Evolutionary conservation across 2,888 invertebrate species (phyloP), one percentile per base, ranked within the genome.

Genomic region (Hedychridium roseum): DNA sequence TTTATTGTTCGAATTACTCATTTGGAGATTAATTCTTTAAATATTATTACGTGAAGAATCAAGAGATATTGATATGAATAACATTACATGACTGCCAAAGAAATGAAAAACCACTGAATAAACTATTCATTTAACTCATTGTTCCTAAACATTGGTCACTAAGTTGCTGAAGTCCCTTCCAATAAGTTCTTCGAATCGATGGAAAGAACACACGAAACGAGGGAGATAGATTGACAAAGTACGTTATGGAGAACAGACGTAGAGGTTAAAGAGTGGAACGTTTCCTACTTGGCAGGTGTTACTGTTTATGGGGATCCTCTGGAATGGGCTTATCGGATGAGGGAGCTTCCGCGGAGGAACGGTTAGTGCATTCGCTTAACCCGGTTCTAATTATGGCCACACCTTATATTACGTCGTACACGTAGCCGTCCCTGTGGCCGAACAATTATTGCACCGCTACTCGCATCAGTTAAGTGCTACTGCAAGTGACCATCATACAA

Each of bases 401-500:
- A 35, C 32, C 32, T 31, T 49, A 17, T 46, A 43, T 53, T 50
- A 50, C 48, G 39, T 46, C 42, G 28, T n/a, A n/a, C n/a, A n/a
- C n/a, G n/a, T 23, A 6, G 9, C 23, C 23, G 23, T 9, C 5
- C 9, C 9, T 9, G 23, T 9, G 23, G 23, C 9, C 5, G 5
- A 23, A 60, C 60, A 60, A 66, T 67, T 66, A 69, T 68, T 68
- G 64, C 64, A 60, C 64, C 53, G 55, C 57, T 64, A 60, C 64
- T 51, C 56, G 51, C n/a, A n/a, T n/a, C n/a, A n/a, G 61, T 67
- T 67, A 65, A 60, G 60, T 62, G 57, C 57, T 54, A 57, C 48
- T 50, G 45, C 48, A 53, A 47, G 63, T 62, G 60, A 50, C 47
- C 62, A 50, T 58, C 70, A 71, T 69, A 70, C 72, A 68, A 66